phyloP scores from a whole-genome alignment of 1,140 invertebrate genomes.

The Drosophila seguyi region DNA sequence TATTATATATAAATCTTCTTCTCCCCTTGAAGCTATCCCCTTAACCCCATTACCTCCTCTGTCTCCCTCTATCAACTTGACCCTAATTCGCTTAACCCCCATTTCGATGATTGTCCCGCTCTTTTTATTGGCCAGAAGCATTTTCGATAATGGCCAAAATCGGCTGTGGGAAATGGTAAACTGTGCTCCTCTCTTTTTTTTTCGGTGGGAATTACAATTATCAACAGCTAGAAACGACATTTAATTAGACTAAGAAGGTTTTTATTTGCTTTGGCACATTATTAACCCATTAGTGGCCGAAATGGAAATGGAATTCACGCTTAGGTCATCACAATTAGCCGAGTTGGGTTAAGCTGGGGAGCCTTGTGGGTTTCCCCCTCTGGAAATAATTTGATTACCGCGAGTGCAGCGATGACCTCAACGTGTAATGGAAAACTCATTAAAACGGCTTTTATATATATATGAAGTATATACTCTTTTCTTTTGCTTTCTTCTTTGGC shows the following conservation, averaged over 20 bases:
- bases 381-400: conserved; percentile 57
- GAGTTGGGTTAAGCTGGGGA: background rate
- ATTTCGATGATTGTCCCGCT: conserved; percentile 53
- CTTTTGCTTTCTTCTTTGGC: conserved; percentile 15
- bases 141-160: conserved; percentile 53
- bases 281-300: conserved; percentile 57
- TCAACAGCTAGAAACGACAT: conserved; percentile 49
- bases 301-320: conserved; percentile 34
- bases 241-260: conserved; percentile 64
- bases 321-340: conserved; percentile 55
- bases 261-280: conserved; percentile 52
- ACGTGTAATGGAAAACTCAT: conserved; percentile 47
- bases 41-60: conserved; percentile 3
- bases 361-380: conserved; percentile 2
- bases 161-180: conserved; percentile 22
- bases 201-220: conserved; percentile 44
- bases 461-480: background rate
- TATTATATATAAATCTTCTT: background rate
- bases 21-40: background rate
- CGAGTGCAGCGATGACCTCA: conserved; percentile 57
- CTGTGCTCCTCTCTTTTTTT: conserved; percentile 1
- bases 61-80: conserved; percentile 27
- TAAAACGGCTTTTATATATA: conserved; percentile 36
- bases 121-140: conserved; percentile 39
- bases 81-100: conserved; percentile 39